Percentiles rank a stretch among this genome's conserved stretches.
phyloP scores from a whole-genome alignment of 37 sponge, comb jelly and placozoan species.

The Beroe ovata region DNA sequence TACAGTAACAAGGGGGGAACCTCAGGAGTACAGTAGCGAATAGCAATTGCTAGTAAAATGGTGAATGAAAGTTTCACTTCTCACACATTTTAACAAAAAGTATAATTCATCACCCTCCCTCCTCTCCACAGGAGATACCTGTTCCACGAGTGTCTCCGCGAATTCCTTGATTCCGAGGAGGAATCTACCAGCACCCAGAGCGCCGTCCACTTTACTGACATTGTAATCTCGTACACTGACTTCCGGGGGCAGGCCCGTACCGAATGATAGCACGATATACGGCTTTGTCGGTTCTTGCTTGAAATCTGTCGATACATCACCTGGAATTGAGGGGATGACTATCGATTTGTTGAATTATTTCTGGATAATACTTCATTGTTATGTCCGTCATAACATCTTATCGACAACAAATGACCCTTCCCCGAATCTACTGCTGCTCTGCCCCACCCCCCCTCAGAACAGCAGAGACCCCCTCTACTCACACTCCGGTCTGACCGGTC shows the following conservation, averaged over 20 bases:
- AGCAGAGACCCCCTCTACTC: too few relatives aligned
- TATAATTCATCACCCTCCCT: too few relatives aligned
- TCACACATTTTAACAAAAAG: too few relatives aligned
- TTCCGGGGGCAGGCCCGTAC: constrained; percentile 56
- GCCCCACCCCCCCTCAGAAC: too few relatives aligned
- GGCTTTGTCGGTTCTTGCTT: constrained; percentile 58
- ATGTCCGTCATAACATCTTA: too few relatives aligned
- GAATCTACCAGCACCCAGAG: constrained; percentile 29
- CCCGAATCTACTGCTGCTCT: too few relatives aligned
- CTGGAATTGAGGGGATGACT: neutral
- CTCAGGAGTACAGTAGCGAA: too few relatives aligned
- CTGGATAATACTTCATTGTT: neutral
- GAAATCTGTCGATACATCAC: constrained; percentile 14
- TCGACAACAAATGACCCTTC: too few relatives aligned
- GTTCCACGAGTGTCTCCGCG: constrained; percentile 49
- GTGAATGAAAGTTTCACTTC: too few relatives aligned
- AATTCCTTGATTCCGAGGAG: constrained; percentile 34
- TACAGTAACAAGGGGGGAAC: too few relatives aligned
- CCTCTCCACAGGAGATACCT: too few relatives aligned
- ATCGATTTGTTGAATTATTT: neutral
- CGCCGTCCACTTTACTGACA: neutral
- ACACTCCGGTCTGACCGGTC: constrained; percentile 6
- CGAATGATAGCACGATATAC: constrained; percentile 38
- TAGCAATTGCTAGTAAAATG: too few relatives aligned
- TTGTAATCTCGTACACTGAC: constrained; percentile 25